Conservation (phyloP, 1,140 invertebrate species). For the Chironomus tepperi region DNA sequence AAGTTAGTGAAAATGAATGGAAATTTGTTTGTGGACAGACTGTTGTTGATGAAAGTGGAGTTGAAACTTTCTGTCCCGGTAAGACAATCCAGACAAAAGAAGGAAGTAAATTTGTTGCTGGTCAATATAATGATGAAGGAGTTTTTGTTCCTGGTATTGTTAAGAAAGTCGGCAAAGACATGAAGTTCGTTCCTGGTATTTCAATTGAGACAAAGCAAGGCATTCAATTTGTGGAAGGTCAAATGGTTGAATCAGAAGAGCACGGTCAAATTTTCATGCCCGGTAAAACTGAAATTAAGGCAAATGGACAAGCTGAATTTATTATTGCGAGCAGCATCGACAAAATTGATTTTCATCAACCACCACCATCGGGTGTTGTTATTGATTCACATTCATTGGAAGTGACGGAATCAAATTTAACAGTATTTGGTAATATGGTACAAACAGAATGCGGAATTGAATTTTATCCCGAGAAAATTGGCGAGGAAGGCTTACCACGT, state of each 20-base stretch:
- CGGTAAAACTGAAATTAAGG: slow-evolving; percentile 45
- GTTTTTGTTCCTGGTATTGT: slow-evolving; percentile 56
- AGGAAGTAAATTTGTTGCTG: slow-evolving; percentile 53
- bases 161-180: slow-evolving; percentile 33
- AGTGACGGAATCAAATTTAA: slow-evolving; percentile 43
- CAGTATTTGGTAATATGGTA: slow-evolving; percentile 59
- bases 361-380: slow-evolving; percentile 45
- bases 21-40: slow-evolving; percentile 57
- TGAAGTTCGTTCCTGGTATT: slow-evolving; percentile 55
- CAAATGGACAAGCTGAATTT: slow-evolving; percentile 48
- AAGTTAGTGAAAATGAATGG: slow-evolving; percentile 42
- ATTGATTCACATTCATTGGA: slow-evolving; percentile 50
- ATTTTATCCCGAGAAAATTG: slow-evolving; percentile 54
- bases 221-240: slow-evolving; percentile 56
- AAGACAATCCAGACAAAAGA: slow-evolving; percentile 48
- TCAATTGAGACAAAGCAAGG: slow-evolving; percentile 55
- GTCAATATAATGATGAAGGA: slow-evolving; percentile 48
- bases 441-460: slow-evolving; percentile 52
- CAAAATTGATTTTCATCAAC: slow-evolving; percentile 47
- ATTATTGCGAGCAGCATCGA: slow-evolving; percentile 48
- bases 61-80: slow-evolving; percentile 55
- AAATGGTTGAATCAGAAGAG: slow-evolving; percentile 47
- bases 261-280: slow-evolving; percentile 51
- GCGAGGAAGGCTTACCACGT: slow-evolving; percentile 39
- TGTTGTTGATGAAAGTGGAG: slow-evolving; percentile 51